Conservation (phyloP, 2,888 invertebrate species). For the Plagodis dolabraria region DNA sequence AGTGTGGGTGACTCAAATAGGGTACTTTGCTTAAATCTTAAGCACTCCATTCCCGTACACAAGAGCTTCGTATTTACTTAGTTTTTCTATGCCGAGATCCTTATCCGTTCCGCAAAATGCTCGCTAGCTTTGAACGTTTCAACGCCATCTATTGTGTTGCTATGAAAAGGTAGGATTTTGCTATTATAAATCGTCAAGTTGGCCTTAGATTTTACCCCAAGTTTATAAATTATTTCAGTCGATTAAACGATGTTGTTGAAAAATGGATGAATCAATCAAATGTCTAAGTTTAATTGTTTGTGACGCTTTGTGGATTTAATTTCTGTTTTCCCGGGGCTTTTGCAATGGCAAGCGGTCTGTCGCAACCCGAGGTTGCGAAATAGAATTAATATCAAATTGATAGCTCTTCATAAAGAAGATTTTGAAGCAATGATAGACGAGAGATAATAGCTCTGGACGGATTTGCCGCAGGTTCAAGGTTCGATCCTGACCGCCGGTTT, state of each 20-base stretch:
- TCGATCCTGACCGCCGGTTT: too few relatives aligned
- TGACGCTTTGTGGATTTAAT: constrained; percentile 5
- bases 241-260: constrained; percentile 17
- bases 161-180: constrained; percentile 34
- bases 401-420: too few relatives aligned
- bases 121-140: constrained; percentile 32
- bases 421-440: too few relatives aligned
- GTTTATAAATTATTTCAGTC: constrained; percentile 19
- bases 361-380: neutral
- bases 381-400: neutral
- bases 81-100: constrained; percentile 65
- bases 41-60: constrained; percentile 14
- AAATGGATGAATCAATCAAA: constrained; percentile 22
- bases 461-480: too few relatives aligned
- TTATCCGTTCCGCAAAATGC: constrained; percentile 66
- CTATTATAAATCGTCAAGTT: constrained; percentile 29
- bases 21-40: constrained; percentile 12
- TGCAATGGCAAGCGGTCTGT: neutral
- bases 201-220: constrained; percentile 16
- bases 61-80: constrained; percentile 62
- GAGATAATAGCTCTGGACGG: too few relatives aligned
- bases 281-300: constrained; percentile 14
- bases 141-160: constrained; percentile 36
- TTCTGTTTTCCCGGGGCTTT: constrained; percentile 3
- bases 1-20: constrained; percentile 19